Conservation (phyloP, 2,888 invertebrate genomes). For the Trypoxylon attenuatum region DNA sequence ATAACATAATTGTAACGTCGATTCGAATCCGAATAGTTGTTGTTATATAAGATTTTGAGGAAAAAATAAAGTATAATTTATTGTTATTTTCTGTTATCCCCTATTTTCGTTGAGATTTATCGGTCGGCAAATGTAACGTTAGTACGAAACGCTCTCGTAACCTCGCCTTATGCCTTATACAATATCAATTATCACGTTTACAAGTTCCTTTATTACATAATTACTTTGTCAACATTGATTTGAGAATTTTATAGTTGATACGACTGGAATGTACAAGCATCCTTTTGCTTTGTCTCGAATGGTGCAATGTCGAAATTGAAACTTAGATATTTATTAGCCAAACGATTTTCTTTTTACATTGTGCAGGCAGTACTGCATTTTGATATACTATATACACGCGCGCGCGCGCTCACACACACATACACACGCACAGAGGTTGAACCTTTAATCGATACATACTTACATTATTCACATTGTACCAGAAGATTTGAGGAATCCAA, state of each 20-base stretch:
- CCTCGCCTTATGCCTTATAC: too few relatives aligned
- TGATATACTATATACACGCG: constrained; percentile 26
- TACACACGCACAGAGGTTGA: too few relatives aligned
- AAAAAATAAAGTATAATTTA: constrained; percentile 73
- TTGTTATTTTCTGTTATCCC: constrained; percentile 56
- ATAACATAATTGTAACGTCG: constrained; percentile 51
- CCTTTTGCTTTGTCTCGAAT: background rate
- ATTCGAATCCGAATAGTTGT: constrained; percentile 56
- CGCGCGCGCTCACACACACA: too few relatives aligned
- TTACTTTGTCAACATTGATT: too few relatives aligned
- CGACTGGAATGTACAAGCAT: too few relatives aligned
- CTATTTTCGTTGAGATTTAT: background rate
- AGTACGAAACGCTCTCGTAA: too few relatives aligned
- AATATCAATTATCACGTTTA: too few relatives aligned
- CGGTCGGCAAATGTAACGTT: constrained; percentile 5
- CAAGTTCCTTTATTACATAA: too few relatives aligned
- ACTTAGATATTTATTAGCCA: constrained; percentile 52
- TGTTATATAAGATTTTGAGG: constrained; percentile 70
- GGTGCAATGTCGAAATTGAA: constrained; percentile 24
- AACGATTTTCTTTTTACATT: constrained; percentile 43
- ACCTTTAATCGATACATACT: too few relatives aligned
- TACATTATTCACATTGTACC: constrained; percentile 53
- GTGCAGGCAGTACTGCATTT: constrained; percentile 33
- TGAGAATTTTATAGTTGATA: too few relatives aligned
- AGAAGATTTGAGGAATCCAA: constrained; percentile 49